Evolutionary conservation across 2,113 vertebrate species (phyloP).

Genomic region (Phodopus roborovskii): DNA sequence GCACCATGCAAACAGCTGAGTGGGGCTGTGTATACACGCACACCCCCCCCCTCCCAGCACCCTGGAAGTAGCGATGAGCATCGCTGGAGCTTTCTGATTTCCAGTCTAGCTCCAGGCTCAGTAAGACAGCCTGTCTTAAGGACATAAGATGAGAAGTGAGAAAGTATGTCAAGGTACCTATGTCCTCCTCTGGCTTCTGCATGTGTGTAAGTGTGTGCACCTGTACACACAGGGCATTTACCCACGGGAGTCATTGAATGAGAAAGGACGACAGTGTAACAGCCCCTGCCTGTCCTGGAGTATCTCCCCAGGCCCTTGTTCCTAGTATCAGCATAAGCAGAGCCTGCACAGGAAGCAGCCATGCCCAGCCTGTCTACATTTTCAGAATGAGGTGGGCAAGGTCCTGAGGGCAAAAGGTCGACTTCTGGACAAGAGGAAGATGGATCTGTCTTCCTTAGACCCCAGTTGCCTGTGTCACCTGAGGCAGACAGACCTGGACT

Average conservation of each 20-base stretch:
- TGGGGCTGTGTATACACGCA: neutral
- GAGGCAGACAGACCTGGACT: constrained; percentile 91
- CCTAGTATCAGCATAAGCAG: neutral
- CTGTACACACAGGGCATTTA: neutral
- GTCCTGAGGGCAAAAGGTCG: constrained; percentile 86
- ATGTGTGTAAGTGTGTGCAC: neutral
- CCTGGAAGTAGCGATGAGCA: neutral
- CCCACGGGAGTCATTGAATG: no score
- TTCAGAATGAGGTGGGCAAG: constrained; percentile 78
- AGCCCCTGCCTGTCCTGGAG: neutral
- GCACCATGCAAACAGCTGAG: neutral
- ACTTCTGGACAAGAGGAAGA: constrained; percentile 87
- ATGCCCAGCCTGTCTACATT: constrained; percentile 47
- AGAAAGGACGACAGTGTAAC: neutral
- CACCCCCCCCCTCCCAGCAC: accelerated
- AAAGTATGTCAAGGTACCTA: no score
- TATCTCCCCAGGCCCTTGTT: neutral
- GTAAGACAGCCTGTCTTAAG: neutral
- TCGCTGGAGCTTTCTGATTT: no score
- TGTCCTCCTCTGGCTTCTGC: neutral
- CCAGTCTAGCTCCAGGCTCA: neutral
- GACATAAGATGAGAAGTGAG: neutral
- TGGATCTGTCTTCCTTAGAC: constrained; percentile 87
- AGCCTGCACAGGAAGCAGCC: constrained; percentile 30
- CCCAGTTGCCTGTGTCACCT: constrained; percentile 89